Evolutionary conservation across 1,140 invertebrate species (phyloP).

Genomic region (Pygmarrhopalites habei): DNA sequence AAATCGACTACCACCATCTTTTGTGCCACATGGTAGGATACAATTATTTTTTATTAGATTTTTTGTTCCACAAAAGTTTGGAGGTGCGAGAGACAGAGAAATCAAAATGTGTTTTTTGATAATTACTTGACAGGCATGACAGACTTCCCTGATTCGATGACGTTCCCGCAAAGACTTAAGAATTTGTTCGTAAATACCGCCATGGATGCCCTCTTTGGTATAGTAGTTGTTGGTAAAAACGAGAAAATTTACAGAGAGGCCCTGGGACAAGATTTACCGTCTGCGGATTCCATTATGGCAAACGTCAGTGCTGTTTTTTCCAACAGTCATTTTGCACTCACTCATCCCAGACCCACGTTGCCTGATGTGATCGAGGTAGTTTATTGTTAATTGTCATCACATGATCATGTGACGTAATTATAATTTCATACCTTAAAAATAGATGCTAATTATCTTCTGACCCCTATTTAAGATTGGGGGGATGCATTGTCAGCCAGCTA

Average conservation of each 20-base stretch:
- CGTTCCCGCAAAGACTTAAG: slow-evolving; percentile 44
- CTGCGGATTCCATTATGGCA: slow-evolving; percentile 45
- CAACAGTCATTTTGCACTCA: slow-evolving; percentile 52
- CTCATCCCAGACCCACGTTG: slow-evolving; percentile 46
- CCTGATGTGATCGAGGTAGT: slow-evolving; percentile 51
- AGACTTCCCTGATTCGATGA: slow-evolving; percentile 42
- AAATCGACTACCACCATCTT: slow-evolving; percentile 5
- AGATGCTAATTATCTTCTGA: too few relatives aligned
- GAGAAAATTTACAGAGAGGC: slow-evolving; percentile 1
- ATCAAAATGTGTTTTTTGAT: too few relatives aligned
- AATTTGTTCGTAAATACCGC: neutral
- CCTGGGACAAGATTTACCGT: slow-evolving; percentile 40
- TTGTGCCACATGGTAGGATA: too few relatives aligned
- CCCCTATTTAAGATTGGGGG: too few relatives aligned
- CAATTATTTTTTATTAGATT: too few relatives aligned
- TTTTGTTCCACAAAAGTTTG: too few relatives aligned
- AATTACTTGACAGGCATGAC: too few relatives aligned
- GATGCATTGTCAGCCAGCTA: slow-evolving; percentile 17
- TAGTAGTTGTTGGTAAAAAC: neutral
- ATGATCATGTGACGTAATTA: too few relatives aligned
- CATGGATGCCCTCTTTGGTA: neutral
- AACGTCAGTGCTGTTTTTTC: slow-evolving; percentile 50
- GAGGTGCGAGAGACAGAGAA: too few relatives aligned
- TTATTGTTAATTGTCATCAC: too few relatives aligned
- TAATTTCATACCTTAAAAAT: too few relatives aligned